Percentiles rank a stretch among this genome's conserved stretches.
Conservation (phyloP, 2,888 invertebrate genomes). For the Autographa pulchrina region DNA sequence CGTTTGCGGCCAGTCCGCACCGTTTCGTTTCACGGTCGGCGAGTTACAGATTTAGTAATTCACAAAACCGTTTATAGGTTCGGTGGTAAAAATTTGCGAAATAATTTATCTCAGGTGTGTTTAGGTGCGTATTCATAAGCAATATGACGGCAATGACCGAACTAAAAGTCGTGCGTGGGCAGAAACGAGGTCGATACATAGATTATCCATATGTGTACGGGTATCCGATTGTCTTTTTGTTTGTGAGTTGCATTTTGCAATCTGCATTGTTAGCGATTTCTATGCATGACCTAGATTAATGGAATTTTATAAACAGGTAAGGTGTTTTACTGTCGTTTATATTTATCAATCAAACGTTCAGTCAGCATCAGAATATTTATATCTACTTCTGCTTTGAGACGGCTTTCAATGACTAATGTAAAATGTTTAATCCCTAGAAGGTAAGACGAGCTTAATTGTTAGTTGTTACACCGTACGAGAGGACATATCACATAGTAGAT, state of each 20-base stretch:
- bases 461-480: no score
- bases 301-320: constrained; percentile 22
- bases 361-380: constrained; percentile 17
- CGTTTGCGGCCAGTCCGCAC: constrained; percentile 74
- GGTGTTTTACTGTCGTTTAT: constrained; percentile 9
- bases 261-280: constrained; percentile 74
- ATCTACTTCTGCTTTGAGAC: background rate
- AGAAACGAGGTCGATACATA: constrained; percentile 79
- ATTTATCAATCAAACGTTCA: background rate
- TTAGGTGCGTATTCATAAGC: constrained; percentile 60
- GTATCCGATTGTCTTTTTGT: constrained; percentile 71
- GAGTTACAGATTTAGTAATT: constrained; percentile 56
- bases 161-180: constrained; percentile 76
- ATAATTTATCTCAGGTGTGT: constrained; percentile 56
- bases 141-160: constrained; percentile 80
- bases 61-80: constrained; percentile 35
- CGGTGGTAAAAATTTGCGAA: constrained; percentile 53
- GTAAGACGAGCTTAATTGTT: background rate
- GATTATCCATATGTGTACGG: constrained; percentile 69
- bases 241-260: constrained; percentile 79
- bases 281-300: constrained; percentile 63
- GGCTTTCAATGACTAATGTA: constrained; percentile 10
- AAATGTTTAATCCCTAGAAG: constrained; percentile 12
- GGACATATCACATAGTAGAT: constrained; percentile 6
- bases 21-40: constrained; percentile 84